Conservation (phyloP, 2,113 vertebrate genomes). For the Nettapus auritus region DNA sequence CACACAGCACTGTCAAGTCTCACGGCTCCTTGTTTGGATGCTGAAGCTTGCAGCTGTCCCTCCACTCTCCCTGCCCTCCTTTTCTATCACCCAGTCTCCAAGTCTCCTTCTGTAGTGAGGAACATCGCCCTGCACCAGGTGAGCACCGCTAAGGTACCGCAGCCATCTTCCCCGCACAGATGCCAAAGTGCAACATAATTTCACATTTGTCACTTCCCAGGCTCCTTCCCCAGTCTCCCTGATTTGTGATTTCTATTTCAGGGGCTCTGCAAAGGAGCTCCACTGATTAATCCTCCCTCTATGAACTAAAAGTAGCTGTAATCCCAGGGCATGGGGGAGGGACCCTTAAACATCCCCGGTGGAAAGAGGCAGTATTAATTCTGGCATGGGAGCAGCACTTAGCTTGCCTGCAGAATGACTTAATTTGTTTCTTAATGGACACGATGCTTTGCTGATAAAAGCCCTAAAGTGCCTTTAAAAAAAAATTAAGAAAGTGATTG, state of each 20-base stretch:
- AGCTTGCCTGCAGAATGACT: conserved; percentile 70
- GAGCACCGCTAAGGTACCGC: not conserved
- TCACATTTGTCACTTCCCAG: conserved; percentile 49
- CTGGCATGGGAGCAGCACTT: conserved; percentile 68
- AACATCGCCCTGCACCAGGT: not conserved
- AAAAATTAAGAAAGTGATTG: conserved; percentile 68
- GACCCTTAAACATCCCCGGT: conserved; percentile 15
- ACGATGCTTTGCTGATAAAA: conserved; percentile 74
- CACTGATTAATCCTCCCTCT: conserved; percentile 72
- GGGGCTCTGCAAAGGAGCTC: conserved; percentile 45
- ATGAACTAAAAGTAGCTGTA: conserved; percentile 57
- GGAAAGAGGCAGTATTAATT: conserved; percentile 57
- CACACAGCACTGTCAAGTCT: not conserved
- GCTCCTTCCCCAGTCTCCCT: conserved; percentile 40
- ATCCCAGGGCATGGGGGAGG: conserved; percentile 46
- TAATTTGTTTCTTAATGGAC: conserved; percentile 82
- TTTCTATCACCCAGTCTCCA: not conserved
- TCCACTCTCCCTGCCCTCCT: not conserved
- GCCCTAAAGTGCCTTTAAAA: conserved; percentile 73
- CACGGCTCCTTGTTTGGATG: not conserved
- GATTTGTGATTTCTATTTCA: conserved; percentile 73
- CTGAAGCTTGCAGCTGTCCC: not conserved
- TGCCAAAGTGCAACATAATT: not conserved
- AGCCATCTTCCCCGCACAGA: not conserved
- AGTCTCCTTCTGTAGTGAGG: not conserved